phyloP scores from a whole-genome alignment of 2,113 vertebrate species.

The Andinoacara biseriatus region DNA sequence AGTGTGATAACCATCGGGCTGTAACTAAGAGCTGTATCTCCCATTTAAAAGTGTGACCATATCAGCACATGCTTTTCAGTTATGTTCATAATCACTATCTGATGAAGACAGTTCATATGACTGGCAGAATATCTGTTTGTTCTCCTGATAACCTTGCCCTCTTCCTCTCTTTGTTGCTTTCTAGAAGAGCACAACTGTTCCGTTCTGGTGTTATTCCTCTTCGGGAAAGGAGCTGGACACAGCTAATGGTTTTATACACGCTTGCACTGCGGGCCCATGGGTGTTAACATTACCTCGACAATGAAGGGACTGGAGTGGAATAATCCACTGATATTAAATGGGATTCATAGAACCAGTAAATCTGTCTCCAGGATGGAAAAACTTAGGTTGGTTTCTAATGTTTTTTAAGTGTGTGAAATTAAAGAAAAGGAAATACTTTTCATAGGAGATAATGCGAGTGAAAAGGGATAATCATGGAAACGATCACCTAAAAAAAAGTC shows the following conservation, averaged over 20 bases:
- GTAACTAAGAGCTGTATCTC: constrained; percentile 31
- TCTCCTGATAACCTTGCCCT: constrained; percentile 14
- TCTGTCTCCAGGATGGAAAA: constrained; percentile 39
- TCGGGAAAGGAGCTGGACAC: constrained; percentile 50
- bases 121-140: not conserved
- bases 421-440: constrained; percentile 4
- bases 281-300: constrained; percentile 46
- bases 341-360: constrained; percentile 26
- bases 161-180: constrained; percentile 18
- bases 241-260: constrained; percentile 67
- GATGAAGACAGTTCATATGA: constrained; percentile 28
- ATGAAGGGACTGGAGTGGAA: constrained; percentile 60
- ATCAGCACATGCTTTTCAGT: constrained; percentile 23
- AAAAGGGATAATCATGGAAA: not conserved
- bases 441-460: not conserved
- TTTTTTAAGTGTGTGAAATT: constrained; percentile 16
- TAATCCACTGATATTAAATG: constrained; percentile 67
- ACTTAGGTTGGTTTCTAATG: constrained; percentile 18
- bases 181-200: constrained; percentile 19
- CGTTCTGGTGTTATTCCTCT: constrained; percentile 25
- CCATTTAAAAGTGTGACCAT: constrained; percentile 30
- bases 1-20: not conserved
- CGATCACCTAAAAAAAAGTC: not conserved
- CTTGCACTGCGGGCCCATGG: constrained; percentile 35
- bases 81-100: constrained; percentile 24